Base-by-base conservation (phyloP, 1,140 invertebrate genomes). In the Leguminivora glycinivorella region DNA sequence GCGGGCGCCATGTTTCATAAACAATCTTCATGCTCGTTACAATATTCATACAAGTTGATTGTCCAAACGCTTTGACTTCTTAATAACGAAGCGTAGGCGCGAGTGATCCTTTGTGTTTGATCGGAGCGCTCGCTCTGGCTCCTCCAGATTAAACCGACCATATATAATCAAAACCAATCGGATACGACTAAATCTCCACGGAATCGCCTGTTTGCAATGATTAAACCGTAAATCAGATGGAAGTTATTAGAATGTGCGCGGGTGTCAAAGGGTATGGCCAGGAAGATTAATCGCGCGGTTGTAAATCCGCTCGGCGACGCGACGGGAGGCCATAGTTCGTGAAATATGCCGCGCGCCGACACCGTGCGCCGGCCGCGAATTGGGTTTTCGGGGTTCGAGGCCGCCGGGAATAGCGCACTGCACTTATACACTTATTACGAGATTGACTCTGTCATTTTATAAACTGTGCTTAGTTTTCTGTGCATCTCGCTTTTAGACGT, bases 221-320 rank as follows among this genome's bases (percentile, higher is more conserved):
- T 63, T 17, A 34, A 63, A 63, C 19, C 58, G 26, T 63, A 63
- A 63, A 63, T 63, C 58, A 63, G 26, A 63, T 63, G 19, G 25
- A 63, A 63, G 58, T 63, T 63, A 63, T 63, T 63, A 29, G 17
- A 63, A 63, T 63, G 0, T 5, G 58, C 25, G 14, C 29, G n/a
- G 25, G 29, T 34, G 25, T 26, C 58, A 29, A 63, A 63, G 47
- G 47, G 58, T 63, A 63, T 34, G 58, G 58, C 58, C 58, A 25
- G 58, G 58, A 63, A 63, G 58, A 63, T 63, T 63, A 63, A 63
- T 63, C 25, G 26, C 17, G 58, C 58, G 25, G 58, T 31, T 31
- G 25, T 63, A 63, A 63, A 63, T 63, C 58, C n/a, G 19, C 58
- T 31, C 31, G 31, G 17, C 31, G n/a, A n/a, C n/a, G n/a, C 58